Percentiles rank a stretch among this genome's conserved stretches.
Evolutionary conservation across 2,113 vertebrate genomes (phyloP).

Genomic region (Trogon surrucura): DNA sequence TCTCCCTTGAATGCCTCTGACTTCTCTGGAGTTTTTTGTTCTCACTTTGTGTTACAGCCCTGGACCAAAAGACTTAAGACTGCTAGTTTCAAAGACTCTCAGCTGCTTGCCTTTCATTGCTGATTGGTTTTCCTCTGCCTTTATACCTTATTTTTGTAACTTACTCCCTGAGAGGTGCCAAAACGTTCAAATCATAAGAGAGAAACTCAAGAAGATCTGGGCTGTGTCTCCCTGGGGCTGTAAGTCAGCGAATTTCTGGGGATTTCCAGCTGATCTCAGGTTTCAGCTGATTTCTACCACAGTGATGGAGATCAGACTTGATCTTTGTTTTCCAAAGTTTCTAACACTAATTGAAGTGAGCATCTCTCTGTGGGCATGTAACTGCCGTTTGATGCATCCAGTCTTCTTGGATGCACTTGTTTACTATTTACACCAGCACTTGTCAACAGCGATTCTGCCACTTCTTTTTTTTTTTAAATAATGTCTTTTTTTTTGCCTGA

Average conservation of each 20-base stretch:
- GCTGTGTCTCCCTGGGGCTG: not conserved
- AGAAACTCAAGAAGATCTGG: not conserved
- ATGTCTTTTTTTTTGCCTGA: not conserved
- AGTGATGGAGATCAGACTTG: not conserved
- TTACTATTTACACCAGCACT: constrained; percentile 20
- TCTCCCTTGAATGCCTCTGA: not conserved
- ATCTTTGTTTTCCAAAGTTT: not conserved
- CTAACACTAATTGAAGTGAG: not conserved
- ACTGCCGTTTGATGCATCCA: not conserved
- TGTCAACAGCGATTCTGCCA: not conserved
- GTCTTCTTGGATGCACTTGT: not conserved
- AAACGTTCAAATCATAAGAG: not conserved
- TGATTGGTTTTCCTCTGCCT: not conserved
- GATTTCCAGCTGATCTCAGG: not conserved
- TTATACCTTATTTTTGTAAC: not conserved
- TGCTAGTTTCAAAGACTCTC: not conserved
- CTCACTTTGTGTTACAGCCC: not conserved
- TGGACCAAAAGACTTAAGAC: not conserved
- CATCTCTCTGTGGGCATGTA: not conserved
- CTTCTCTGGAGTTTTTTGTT: not conserved
- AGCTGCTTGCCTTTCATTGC: not conserved
- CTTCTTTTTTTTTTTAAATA: not conserved
- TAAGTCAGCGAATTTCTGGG: not conserved
- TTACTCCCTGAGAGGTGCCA: not conserved
- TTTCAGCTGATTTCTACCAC: not conserved